A percentile compares a stretch with the other conserved stretches of the same genome.
These are phyloP conservation scores for Eulemur rubriventer DNA, from an alignment of 2,797 vertebrate genomes.

Conservation along the genomic window DNA sequence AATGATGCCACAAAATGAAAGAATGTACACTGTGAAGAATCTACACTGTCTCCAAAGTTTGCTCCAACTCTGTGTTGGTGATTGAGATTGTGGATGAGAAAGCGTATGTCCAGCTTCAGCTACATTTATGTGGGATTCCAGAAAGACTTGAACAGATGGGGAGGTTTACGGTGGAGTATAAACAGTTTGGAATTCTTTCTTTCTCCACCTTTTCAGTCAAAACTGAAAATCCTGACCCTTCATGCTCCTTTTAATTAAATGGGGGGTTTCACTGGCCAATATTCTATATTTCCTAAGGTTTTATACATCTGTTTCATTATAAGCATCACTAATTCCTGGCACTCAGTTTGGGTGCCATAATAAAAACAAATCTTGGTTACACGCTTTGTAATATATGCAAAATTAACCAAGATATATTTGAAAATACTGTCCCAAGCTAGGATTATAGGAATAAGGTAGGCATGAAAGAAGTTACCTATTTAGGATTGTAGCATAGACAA, in stretches of 20 bases:
- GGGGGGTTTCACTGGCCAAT: not conserved
- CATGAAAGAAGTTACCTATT: not conserved
- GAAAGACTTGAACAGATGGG: not conserved
- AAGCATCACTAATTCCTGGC: not conserved
- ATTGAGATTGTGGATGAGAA: not conserved
- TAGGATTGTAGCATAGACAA: not conserved
- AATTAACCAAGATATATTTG: not conserved
- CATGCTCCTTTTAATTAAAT: constrained; percentile 4
- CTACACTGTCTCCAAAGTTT: not conserved
- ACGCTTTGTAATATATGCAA: not conserved
- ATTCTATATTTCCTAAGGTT: not conserved
- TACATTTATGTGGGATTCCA: not conserved
- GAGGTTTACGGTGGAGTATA: not conserved
- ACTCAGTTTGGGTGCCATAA: not conserved
- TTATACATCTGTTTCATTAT: not conserved
- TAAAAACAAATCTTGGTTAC: not conserved
- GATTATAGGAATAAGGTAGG: not conserved
- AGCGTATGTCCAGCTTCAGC: not conserved
- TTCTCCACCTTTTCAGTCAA: not conserved
- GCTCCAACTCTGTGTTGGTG: not conserved
- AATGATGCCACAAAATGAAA: not conserved
- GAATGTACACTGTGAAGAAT: not conserved
- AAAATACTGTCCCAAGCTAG: not conserved
- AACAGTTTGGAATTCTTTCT: not conserved
- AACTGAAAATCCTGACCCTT: not conserved